A percentile compares a stretch with the other conserved stretches of the same genome.
Evolutionary conservation across 2,888 invertebrate genomes (phyloP).

Genomic region (Pachliopta kotzebuea): DNA sequence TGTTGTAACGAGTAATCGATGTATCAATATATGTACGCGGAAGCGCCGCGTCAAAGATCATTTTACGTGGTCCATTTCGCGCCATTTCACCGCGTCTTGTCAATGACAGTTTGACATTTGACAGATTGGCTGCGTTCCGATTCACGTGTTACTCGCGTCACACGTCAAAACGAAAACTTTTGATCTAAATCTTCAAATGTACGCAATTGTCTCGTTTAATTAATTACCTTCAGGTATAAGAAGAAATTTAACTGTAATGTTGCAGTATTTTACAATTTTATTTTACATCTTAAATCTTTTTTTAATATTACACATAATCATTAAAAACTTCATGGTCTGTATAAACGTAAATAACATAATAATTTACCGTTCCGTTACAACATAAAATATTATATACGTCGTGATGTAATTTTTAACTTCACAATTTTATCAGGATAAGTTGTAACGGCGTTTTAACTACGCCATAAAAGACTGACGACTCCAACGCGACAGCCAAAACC

Average conservation of each 20-base stretch:
- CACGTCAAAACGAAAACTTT: constrained; percentile 16
- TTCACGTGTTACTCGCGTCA: constrained; percentile 28
- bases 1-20: background rate
- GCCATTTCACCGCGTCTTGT: constrained; percentile 32
- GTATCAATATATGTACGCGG: constrained; percentile 24
- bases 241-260: too few relatives aligned
- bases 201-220: constrained; percentile 11
- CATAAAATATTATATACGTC: background rate
- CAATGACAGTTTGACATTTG: constrained; percentile 30
- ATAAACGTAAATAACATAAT: background rate
- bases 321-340: background rate
- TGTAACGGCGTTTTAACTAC: constrained; percentile 21
- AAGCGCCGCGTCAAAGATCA: constrained; percentile 12
- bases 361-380: background rate
- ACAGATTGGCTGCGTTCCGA: constrained; percentile 36
- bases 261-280: too few relatives aligned
- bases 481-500: constrained; percentile 13
- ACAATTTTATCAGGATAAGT: constrained; percentile 11
- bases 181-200: background rate
- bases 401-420: constrained; percentile 8
- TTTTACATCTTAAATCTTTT: too few relatives aligned
- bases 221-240: constrained; percentile 3
- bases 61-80: constrained; percentile 32
- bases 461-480: constrained; percentile 15
- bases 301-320: too few relatives aligned